phyloP scores from a whole-genome alignment of 2,113 vertebrate species.

The Chlorodrepanis virens region DNA sequence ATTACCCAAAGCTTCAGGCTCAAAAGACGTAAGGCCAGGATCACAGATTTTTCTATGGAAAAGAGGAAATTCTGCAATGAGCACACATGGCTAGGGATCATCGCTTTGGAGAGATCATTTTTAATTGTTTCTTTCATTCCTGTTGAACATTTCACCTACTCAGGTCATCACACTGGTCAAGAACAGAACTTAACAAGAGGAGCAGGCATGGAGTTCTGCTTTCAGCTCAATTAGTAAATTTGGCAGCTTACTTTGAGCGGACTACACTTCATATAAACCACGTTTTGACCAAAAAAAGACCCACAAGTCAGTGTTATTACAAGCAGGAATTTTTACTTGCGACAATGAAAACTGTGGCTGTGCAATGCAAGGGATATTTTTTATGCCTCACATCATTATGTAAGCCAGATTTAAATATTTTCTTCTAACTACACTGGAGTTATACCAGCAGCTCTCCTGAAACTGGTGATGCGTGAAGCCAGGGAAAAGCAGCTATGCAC shows the following conservation, averaged over 20 bases:
- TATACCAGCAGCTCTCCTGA: not conserved
- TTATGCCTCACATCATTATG: not conserved
- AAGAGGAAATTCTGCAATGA: not conserved
- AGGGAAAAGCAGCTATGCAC: not conserved
- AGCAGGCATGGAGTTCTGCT: not conserved
- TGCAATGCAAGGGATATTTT: not conserved
- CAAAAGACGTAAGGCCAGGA: constrained; percentile 94
- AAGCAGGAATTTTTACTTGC: not conserved
- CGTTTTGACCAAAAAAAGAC: not conserved
- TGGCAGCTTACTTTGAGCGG: not conserved
- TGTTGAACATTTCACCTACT: rapidly evolving
- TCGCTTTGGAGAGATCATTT: not conserved
- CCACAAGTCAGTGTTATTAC: not conserved
- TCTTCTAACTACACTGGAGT: not conserved
- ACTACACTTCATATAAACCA: not conserved
- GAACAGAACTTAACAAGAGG: not conserved
- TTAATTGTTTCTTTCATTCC: not conserved
- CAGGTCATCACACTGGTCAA: not conserved
- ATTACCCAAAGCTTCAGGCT: constrained; percentile 96
- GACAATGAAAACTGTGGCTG: not conserved
- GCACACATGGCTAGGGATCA: not conserved
- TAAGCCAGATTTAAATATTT: not conserved
- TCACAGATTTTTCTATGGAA: constrained; percentile 93
- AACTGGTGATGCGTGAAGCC: rapidly evolving
- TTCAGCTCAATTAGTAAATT: not conserved